Conservation (phyloP, 2,888 invertebrate genomes). For the Lepidocyrtoides sp. region DNA sequence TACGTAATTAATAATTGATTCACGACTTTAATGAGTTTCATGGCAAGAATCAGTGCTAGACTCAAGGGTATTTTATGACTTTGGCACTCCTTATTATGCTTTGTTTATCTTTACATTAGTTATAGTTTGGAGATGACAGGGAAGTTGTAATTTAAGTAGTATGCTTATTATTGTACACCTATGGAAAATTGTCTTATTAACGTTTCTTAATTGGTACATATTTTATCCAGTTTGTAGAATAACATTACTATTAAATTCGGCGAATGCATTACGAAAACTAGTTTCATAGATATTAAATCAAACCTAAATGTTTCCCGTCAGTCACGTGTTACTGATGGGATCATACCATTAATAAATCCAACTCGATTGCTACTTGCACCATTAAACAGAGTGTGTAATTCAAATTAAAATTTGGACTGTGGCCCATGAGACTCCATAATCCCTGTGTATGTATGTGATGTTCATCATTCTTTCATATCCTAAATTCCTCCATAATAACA, state of each 20-base stretch:
- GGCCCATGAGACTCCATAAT: conserved; percentile 38
- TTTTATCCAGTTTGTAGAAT: conserved; percentile 25
- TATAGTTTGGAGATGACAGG: conserved; percentile 36
- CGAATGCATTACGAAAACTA: neutral
- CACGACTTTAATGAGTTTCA: conserved; percentile 61
- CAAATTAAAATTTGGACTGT: conserved; percentile 25
- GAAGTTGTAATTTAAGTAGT: conserved; percentile 20
- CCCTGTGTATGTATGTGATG: neutral
- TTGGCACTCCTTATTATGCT: conserved; percentile 79
- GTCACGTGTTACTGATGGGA: neutral
- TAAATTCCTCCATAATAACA: neutral
- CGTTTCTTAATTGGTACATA: conserved; percentile 53
- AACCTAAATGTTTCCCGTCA: neutral
- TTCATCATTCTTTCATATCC: neutral
- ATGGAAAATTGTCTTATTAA: conserved; percentile 46
- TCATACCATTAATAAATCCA: conserved; percentile 24
- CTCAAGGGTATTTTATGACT: conserved; percentile 71
- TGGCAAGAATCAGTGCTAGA: conserved; percentile 77
- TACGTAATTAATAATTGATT: conserved; percentile 49
- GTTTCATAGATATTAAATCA: neutral
- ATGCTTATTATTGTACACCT: conserved; percentile 21
- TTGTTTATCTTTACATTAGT: conserved; percentile 50
- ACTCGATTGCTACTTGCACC: conserved; percentile 38
- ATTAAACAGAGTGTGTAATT: conserved; percentile 1
- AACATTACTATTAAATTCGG: neutral